phyloP scores from a whole-genome alignment of 2,797 vertebrate species.

The Crocodylus rhombifer region DNA sequence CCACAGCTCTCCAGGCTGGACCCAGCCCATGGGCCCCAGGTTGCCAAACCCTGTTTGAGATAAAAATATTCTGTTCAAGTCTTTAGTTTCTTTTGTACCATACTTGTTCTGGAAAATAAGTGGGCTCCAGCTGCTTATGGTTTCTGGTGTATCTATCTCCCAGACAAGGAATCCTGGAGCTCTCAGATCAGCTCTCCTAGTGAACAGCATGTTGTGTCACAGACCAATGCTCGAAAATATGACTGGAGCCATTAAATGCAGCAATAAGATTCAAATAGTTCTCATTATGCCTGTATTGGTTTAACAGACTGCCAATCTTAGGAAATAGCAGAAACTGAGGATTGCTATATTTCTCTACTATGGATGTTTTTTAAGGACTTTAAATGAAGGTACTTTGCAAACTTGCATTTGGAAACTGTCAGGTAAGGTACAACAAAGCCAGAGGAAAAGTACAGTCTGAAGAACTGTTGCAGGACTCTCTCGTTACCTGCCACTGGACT shows the following conservation, averaged over 20 bases:
- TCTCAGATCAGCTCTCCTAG: rapidly evolving
- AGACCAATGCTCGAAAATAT: rapidly evolving
- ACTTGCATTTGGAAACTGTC: rapidly evolving
- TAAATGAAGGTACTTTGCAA: not conserved
- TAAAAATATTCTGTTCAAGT: no score
- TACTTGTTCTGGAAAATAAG: not conserved
- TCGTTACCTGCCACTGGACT: no score
- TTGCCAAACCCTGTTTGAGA: no score
- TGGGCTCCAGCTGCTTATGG: rapidly evolving
- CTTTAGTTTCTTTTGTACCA: rapidly evolving
- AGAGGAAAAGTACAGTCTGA: rapidly evolving
- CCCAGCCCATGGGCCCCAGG: no score
- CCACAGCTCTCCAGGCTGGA: no score
- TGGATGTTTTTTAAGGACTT: rapidly evolving
- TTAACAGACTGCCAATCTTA: rapidly evolving
- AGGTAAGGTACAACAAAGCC: no score
- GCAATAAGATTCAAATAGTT: rapidly evolving
- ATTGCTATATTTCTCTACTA: not conserved
- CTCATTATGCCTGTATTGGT: rapidly evolving
- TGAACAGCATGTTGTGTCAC: rapidly evolving
- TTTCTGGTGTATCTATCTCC: not conserved
- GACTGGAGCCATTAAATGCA: rapidly evolving
- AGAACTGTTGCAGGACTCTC: rapidly evolving
- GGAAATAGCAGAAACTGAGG: rapidly evolving
- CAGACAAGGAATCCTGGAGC: rapidly evolving